Base-by-base conservation (phyloP, 2,113 vertebrate species). In the Tringa solitaria region DNA sequence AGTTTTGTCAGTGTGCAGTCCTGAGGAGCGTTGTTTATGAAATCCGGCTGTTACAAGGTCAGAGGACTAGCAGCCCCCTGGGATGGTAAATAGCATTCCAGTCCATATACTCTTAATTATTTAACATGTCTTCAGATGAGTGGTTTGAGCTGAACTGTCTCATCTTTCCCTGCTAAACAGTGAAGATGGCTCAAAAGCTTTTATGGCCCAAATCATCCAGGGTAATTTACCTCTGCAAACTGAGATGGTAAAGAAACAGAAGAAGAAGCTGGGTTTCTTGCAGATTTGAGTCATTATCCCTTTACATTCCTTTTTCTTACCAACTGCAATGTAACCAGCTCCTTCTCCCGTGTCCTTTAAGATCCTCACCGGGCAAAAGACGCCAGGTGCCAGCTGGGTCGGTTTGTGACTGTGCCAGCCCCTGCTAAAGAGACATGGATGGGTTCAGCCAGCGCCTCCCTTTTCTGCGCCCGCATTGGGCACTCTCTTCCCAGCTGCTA, bases 51-150 rank as follows among this genome's bases (percentile, higher is more conserved):
- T 45, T 89, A 39, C 75, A 93, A 96, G 94, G 94, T 96, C 93
- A 94, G 93, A 91, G 70, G 61, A 87, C 77, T 51, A 84, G 82
- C 68, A 91, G 64, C 77, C 94, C 88, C 41, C 0, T 35, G 94
- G 88, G 94, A 94, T 1, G 8, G 79, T 82, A 96, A 96, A 96
- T 91, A 94, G 95, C 95, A 89, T 27, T 76, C 84, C 92, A 82
- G 82, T 76, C 79, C 59, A 20, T 87, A 87, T 67, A 65, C 64
- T 94, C 85, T 97, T 96, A 97, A 97, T 97, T 96, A 97, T 97
- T 97, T 94, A 97, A 92, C 87, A 21, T 92, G 64, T 60, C 89
- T 93, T 92, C 69, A 94, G 76, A 90, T 79, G 80, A 86, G 67
- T 48, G 77, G 80, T 95, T 95, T 92, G 68, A 87, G 78, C 80